A percentile compares a stretch with the other conserved stretches of the same genome.
phyloP scores from a whole-genome alignment of 2,888 invertebrate genomes.

The Harpalus rufipes region DNA sequence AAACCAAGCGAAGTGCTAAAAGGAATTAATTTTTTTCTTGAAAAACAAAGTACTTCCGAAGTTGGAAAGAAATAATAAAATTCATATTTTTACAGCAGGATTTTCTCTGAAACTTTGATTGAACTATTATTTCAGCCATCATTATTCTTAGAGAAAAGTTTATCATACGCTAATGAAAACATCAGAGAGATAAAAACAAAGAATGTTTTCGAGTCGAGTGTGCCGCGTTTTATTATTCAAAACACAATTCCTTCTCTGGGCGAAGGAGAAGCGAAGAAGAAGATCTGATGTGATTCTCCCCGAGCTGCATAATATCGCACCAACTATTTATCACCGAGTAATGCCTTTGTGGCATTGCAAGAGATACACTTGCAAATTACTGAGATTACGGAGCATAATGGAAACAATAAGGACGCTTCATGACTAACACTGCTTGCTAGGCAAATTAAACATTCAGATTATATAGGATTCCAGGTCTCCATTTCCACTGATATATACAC shows the following conservation, averaged over 20 bases:
- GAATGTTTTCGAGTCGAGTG: constrained; percentile 49
- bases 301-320: constrained; percentile 57
- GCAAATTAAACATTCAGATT: constrained; percentile 65
- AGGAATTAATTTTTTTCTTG: constrained; percentile 10
- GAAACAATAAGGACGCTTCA: constrained; percentile 66
- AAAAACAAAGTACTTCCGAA: constrained; percentile 45
- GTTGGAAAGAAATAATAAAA: constrained; percentile 52
- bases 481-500: background rate
- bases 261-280: background rate
- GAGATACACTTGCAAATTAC: constrained; percentile 67
- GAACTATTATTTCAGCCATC: constrained; percentile 33
- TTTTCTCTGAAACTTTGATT: constrained; percentile 33
- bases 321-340: constrained; percentile 65
- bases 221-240: constrained; percentile 38
- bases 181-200: constrained; percentile 43
- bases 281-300: constrained; percentile 30
- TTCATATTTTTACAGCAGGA: constrained; percentile 34
- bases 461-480: constrained; percentile 42
- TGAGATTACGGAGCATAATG: constrained; percentile 64
- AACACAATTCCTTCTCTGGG: constrained; percentile 17
- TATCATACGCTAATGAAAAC: constrained; percentile 55
- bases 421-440: constrained; percentile 48
- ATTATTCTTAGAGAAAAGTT: constrained; percentile 28
- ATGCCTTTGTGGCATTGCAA: constrained; percentile 65
- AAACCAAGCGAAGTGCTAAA: background rate